Base-by-base conservation (phyloP, 1,140 invertebrate genomes). In the Samia ricini region DNA sequence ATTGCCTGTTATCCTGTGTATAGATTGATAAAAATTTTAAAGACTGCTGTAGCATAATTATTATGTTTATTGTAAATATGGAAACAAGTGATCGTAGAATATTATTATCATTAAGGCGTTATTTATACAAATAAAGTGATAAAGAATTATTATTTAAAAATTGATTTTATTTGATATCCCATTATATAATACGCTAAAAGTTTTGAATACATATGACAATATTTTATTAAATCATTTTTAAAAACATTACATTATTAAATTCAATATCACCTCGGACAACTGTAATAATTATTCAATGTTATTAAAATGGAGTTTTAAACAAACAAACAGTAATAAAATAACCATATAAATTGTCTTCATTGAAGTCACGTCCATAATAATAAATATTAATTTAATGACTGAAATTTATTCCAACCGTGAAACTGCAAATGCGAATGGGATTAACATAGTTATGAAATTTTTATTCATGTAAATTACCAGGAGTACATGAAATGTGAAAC, bases 1-100 rank as follows among this genome's bases (percentile, higher is more conserved):
- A 83, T 84, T 85, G 87, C 85, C 87, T 88, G 81, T 89, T 89
- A 88, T 89, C 79, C 77, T 86, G 84, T 88, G 87, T 85, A 88
- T 88, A 89, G 87, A 75, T 78, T 78, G 81, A 79, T 85, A 90
- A 89, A n/a, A 88, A 86, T 83, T 84, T 87, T 88, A 90, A 90
- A 90, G 87, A 90, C 87, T 89, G 85, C 84, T 89, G 83, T 89
- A 89, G 87, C 71, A 88, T 88, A 88, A 42, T 42, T 42, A 42
- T 42, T 42, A 42, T 88, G 73, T 78, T 75, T 79, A 88, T 83
- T 89, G 87, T 89, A 88, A 89, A 88, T 89, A 89, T 83, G 75
- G 68, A 88, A 80, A 84, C 81, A 88, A 86, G 87, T 89, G 87
- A 89, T 89, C 79, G 83, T 86, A 85, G 74, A 83, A 83, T 81